phyloP scores from a whole-genome alignment of 1,140 invertebrate genomes.

The Lordiphosa clarofinis region DNA sequence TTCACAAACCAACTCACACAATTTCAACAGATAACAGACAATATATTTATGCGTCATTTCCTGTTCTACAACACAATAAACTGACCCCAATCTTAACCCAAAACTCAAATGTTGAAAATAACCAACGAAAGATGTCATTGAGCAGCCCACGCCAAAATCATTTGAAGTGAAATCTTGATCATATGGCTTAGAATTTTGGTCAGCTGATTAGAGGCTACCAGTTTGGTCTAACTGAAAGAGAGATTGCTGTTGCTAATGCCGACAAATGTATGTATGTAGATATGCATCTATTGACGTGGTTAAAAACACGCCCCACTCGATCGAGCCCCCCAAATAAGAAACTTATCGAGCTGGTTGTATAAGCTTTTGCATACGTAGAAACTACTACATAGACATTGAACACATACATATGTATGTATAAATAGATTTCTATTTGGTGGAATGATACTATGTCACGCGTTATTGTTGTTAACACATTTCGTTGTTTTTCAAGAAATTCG shows the following conservation, averaged over 20 bases:
- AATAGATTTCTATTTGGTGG: slow-evolving; percentile 34
- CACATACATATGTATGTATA: slow-evolving; percentile 8
- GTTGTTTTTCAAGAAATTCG: slow-evolving; percentile 31
- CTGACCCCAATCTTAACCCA: slow-evolving; percentile 15
- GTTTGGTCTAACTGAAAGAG: slow-evolving; percentile 40
- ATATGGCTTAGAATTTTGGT: slow-evolving; percentile 57
- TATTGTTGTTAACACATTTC: slow-evolving; percentile 16
- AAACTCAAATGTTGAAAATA: slow-evolving; percentile 14
- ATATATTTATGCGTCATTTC: slow-evolving; percentile 51
- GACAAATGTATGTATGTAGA: slow-evolving; percentile 12
- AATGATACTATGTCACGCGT: slow-evolving; percentile 32
- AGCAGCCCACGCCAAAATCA: slow-evolving; percentile 26
- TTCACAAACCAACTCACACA: no score
- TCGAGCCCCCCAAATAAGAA: slow-evolving; percentile 63
- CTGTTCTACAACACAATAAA: slow-evolving; percentile 16
- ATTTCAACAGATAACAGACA: neutral
- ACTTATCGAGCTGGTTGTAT: slow-evolving; percentile 64
- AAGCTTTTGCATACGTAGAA: slow-evolving; percentile 20
- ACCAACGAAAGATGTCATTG: slow-evolving; percentile 23
- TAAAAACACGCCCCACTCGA: slow-evolving; percentile 30
- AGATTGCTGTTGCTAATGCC: slow-evolving; percentile 61
- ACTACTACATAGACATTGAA: neutral
- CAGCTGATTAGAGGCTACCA: slow-evolving; percentile 58
- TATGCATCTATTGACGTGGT: slow-evolving; percentile 46
- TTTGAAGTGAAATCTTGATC: slow-evolving; percentile 47